Conservation (phyloP, 2,888 invertebrate genomes). For the Electrophaes corylata region DNA sequence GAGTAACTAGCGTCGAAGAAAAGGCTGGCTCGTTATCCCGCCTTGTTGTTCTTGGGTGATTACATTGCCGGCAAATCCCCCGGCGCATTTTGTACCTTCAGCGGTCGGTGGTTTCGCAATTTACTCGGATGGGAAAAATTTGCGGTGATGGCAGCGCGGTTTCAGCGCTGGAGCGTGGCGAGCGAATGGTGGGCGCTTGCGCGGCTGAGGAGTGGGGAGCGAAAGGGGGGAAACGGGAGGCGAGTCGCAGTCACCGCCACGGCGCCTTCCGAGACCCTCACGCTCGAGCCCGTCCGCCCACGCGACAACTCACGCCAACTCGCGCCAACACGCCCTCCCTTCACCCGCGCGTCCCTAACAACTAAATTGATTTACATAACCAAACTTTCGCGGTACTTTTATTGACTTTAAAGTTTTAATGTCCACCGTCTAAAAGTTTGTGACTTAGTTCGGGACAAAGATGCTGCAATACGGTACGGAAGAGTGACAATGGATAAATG, state of each 20-base stretch:
- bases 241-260: slow-evolving; percentile 61
- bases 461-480: slow-evolving; percentile 47
- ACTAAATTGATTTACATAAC: slow-evolving; percentile 74
- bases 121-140: slow-evolving; percentile 78
- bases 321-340: slow-evolving; percentile 41
- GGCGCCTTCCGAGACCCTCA: slow-evolving; percentile 53
- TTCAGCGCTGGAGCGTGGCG: slow-evolving; percentile 36
- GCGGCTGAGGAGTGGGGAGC: slow-evolving; percentile 43
- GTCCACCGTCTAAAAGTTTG: slow-evolving; percentile 29
- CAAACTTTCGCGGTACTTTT: slow-evolving; percentile 56
- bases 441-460: slow-evolving; percentile 20
- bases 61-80: slow-evolving; percentile 68
- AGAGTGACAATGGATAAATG: slow-evolving; percentile 68
- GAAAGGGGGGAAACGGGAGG: slow-evolving; percentile 42
- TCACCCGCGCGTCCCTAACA: slow-evolving; percentile 52
- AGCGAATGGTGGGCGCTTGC: slow-evolving; percentile 58
- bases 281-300: slow-evolving; percentile 48
- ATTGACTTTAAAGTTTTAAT: slow-evolving; percentile 48
- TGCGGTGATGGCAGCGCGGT: slow-evolving; percentile 56
- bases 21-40: slow-evolving; percentile 66
- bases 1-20: slow-evolving; percentile 58
- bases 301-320: slow-evolving; percentile 41
- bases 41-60: slow-evolving; percentile 72
- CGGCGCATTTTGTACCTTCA: slow-evolving; percentile 65
- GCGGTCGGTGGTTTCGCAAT: slow-evolving; percentile 75